phyloP scores from a whole-genome alignment of 2,888 invertebrate genomes.

The Stenodema calcarata region DNA sequence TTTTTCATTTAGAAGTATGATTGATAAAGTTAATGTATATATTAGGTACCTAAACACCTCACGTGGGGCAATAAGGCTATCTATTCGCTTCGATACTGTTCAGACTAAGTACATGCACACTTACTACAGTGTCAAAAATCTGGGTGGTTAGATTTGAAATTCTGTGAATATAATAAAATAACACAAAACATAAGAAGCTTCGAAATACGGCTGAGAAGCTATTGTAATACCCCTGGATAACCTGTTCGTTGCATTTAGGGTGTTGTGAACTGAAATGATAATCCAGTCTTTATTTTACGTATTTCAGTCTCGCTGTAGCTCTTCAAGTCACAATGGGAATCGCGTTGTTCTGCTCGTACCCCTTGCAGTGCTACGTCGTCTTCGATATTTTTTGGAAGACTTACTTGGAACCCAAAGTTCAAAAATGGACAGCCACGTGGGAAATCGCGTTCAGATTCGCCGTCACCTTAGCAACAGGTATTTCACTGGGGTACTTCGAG shows the following conservation, averaged over 20 bases:
- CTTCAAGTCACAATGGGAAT: neutral
- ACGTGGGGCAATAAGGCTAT: too few relatives aligned
- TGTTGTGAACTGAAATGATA: too few relatives aligned
- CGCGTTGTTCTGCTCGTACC: slow-evolving; percentile 32
- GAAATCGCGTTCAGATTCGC: slow-evolving; percentile 23
- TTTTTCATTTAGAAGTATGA: neutral
- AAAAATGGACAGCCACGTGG: neutral
- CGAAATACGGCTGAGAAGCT: too few relatives aligned
- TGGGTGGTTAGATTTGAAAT: too few relatives aligned
- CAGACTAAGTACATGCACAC: too few relatives aligned
- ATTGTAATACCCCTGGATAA: too few relatives aligned
- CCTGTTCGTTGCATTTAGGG: too few relatives aligned
- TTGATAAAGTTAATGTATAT: neutral
- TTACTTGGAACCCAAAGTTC: neutral
- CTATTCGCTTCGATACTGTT: too few relatives aligned
- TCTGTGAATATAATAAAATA: too few relatives aligned
- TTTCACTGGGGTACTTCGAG: neutral
- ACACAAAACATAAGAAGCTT: too few relatives aligned
- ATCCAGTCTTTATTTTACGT: neutral
- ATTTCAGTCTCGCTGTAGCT: neutral
- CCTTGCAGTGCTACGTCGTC: slow-evolving; percentile 17
- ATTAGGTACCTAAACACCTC: neutral
- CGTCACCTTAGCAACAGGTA: slow-evolving; percentile 19
- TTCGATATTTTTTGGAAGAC: slow-evolving; percentile 26
- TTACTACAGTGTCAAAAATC: too few relatives aligned